phyloP scores from a whole-genome alignment of 1,140 invertebrate genomes.

The Carposina sasakii region DNA sequence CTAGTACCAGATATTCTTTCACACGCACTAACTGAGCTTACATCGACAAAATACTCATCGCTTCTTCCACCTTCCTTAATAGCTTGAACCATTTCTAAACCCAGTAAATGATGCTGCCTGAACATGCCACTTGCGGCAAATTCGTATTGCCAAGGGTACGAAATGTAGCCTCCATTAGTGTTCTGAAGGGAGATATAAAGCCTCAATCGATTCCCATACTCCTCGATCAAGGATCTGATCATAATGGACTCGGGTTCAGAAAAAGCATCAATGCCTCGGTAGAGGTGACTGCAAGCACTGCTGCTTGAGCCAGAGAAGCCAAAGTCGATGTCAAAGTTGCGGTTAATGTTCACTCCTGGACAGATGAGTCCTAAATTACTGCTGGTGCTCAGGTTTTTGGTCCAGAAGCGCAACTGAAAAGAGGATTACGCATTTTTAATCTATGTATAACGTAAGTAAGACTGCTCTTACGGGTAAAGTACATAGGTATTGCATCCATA shows the following conservation, averaged over 20 bases:
- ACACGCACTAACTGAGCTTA: slow-evolving; percentile 32
- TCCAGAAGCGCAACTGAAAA: slow-evolving; percentile 49
- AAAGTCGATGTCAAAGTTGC: slow-evolving; percentile 53
- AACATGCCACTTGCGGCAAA: slow-evolving; percentile 54
- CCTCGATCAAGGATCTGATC: slow-evolving; percentile 28
- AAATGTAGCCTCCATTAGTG: slow-evolving; percentile 40
- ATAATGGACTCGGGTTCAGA: slow-evolving; percentile 46
- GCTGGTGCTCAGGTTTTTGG: slow-evolving; percentile 35
- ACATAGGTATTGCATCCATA: background rate
- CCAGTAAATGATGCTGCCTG: slow-evolving; percentile 39
- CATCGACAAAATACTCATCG: slow-evolving; percentile 33
- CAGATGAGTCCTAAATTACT: slow-evolving; percentile 44
- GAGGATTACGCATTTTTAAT: background rate
- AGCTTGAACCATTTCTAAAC: slow-evolving; percentile 33
- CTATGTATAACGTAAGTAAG: background rate
- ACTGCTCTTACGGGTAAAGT: background rate
- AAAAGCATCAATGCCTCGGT: slow-evolving; percentile 34
- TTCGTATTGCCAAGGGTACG: slow-evolving; percentile 55
- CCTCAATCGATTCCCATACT: slow-evolving; percentile 26
- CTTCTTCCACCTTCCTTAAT: no score
- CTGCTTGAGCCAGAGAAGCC: slow-evolving; percentile 41
- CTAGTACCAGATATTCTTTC: slow-evolving; percentile 49
- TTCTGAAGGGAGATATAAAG: slow-evolving; percentile 52
- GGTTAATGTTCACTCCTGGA: slow-evolving; percentile 52
- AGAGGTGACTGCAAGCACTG: slow-evolving; percentile 52